Conservation (phyloP, 1,140 invertebrate species). For the Drosophila ohnishii region DNA sequence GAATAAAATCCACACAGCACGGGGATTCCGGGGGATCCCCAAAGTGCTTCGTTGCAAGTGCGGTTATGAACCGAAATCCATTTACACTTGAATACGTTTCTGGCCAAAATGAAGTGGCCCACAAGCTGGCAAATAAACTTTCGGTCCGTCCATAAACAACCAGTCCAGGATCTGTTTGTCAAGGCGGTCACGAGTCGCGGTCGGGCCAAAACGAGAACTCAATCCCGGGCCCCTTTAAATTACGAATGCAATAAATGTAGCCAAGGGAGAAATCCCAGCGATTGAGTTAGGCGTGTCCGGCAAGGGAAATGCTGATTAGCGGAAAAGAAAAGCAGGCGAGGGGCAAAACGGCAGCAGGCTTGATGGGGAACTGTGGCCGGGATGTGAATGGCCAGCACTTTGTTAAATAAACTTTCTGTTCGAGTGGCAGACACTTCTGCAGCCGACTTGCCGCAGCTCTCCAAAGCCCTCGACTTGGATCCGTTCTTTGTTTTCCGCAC, state of each 20-base stretch:
- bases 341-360: not conserved
- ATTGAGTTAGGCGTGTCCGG: constrained; percentile 50
- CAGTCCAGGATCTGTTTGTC: constrained; percentile 39
- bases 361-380: constrained; percentile 19
- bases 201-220: not conserved
- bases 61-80: constrained; percentile 71
- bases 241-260: constrained; percentile 70
- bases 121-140: constrained; percentile 46
- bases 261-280: constrained; percentile 42
- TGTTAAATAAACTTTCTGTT: constrained; percentile 71
- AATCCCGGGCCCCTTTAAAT: constrained; percentile 41
- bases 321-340: constrained; percentile 9
- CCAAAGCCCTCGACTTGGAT: constrained; percentile 28
- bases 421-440: constrained; percentile 44
- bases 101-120: constrained; percentile 57
- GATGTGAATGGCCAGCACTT: constrained; percentile 65
- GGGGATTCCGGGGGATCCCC: constrained; percentile 32
- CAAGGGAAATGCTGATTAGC: constrained; percentile 59
- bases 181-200: constrained; percentile 17
- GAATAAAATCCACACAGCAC: constrained; percentile 28
- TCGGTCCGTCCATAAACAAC: constrained; percentile 52
- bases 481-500: constrained; percentile 18
- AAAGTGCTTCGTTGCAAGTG: constrained; percentile 51
- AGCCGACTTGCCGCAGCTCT: constrained; percentile 39
- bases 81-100: constrained; percentile 67